Evolutionary conservation across 2,888 invertebrate species (phyloP), one percentile per base, ranked within the genome.

Genomic region (Eupithecia subumbrata): DNA sequence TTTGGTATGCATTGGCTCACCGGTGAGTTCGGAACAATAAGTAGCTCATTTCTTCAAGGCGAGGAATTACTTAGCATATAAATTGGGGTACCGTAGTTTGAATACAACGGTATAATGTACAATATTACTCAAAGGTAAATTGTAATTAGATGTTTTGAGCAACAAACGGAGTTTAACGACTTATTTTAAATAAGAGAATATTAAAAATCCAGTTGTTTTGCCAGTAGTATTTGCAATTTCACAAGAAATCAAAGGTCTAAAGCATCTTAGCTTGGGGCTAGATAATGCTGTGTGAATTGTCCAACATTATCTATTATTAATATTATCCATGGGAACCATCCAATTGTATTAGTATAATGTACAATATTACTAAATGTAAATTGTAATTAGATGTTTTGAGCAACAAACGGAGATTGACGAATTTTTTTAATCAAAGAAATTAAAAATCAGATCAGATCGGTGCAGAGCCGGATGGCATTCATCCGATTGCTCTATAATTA

Each of bases 61-160:
- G 66, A 76, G 67, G 76, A 69, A 72, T 76, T 72, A 72, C 74
- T 78, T 78, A 72, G 78, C 78, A 78, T 78, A 72, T 78, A 78
- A 72, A 78, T 76, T 78, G 76, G 67, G 52, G 45, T 45, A 60
- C 63, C 71, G 52, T 73, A 71, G 75, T 69, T 75, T 64, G 64
- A 71, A 73, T 56, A 73, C 60, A 72, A 71, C 52, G 69, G 37
- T 40, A 22, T 22, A 56, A 70, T 69, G 30, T 72, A 71, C 52
- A 68, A 37, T 76, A 48, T 73, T 52, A 68, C 60, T 70, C 30
- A 72, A 72, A 66, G 72, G 40, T 60, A 67, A 72, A 72, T 74
- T 64, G 22, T 73, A 56, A 74, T 74, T 22, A 66, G 40, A 48
- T 45, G 43, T 69, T 40, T 67, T 56, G 40, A 40, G n/a, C n/a